phyloP scores from a whole-genome alignment of 2,888 invertebrate genomes.

The Pachliopta kotzebuea region DNA sequence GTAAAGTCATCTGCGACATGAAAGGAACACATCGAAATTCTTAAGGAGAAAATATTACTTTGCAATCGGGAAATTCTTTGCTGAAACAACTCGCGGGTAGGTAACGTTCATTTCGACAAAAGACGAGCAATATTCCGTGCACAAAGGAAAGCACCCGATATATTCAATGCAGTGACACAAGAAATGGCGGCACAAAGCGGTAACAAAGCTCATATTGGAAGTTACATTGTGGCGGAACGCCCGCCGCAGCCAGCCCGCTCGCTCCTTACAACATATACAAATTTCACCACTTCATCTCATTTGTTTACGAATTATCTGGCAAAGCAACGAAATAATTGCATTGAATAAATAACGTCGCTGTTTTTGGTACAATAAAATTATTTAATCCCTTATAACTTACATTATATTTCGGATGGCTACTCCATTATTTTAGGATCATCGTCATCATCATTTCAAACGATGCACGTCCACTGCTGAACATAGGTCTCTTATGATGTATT shows the following conservation, averaged over 20 bases:
- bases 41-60: slow-evolving; percentile 79
- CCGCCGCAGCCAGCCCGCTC: slow-evolving; percentile 32
- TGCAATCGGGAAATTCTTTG: slow-evolving; percentile 77
- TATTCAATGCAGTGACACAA: slow-evolving; percentile 81
- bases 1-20: slow-evolving; percentile 75
- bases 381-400: too few species aligned
- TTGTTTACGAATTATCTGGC: slow-evolving; percentile 25
- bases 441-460: too few species aligned
- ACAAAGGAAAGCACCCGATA: slow-evolving; percentile 79
- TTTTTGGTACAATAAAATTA: too few species aligned
- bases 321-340: slow-evolving; percentile 8
- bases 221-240: slow-evolving; percentile 50
- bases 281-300: slow-evolving; percentile 35
- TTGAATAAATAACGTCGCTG: not conserved
- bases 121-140: slow-evolving; percentile 78
- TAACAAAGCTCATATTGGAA: slow-evolving; percentile 78
- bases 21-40: slow-evolving; percentile 79
- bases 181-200: slow-evolving; percentile 75
- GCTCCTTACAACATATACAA: slow-evolving; percentile 33
- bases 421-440: too few species aligned
- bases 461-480: too few species aligned
- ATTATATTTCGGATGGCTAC: too few species aligned
- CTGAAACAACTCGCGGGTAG: slow-evolving; percentile 77
- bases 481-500: too few species aligned
- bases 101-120: slow-evolving; percentile 78